Percentiles rank a stretch among this genome's conserved stretches.
phyloP scores from a whole-genome alignment of 1,140 invertebrate genomes.

The Achroia grisella region DNA sequence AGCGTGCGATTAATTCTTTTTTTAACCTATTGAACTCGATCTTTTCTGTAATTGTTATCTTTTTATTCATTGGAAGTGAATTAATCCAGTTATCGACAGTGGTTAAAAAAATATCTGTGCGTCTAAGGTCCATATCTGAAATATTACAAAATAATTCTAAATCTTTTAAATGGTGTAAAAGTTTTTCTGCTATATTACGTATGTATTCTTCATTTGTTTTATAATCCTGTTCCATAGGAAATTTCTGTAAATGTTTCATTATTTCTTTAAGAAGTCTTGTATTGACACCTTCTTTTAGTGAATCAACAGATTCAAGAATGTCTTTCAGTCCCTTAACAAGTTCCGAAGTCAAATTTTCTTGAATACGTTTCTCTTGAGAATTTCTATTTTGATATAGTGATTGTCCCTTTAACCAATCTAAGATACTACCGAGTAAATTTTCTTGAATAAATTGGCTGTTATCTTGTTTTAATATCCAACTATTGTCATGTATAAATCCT shows the following conservation, averaged over 20 bases:
- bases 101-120: background rate
- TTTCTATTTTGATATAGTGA: background rate
- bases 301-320: background rate
- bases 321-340: background rate
- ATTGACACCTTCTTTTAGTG: background rate
- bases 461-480: background rate
- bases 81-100: background rate
- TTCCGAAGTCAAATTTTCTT: background rate
- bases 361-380: background rate
- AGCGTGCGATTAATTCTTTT: background rate
- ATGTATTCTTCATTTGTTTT: background rate
- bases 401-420: background rate
- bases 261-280: background rate
- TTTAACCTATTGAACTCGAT: background rate
- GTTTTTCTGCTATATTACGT: background rate
- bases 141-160: background rate
- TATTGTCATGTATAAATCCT: background rate
- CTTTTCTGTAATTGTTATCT: background rate
- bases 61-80: background rate
- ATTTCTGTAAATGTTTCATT: background rate
- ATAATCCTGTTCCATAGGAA: background rate
- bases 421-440: background rate
- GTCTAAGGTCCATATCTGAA: background rate
- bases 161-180: constrained; percentile 1
- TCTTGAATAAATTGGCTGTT: background rate